Evolutionary conservation across 2,797 vertebrate genomes (phyloP).

Genomic region (Setipinna tenuifilis): DNA sequence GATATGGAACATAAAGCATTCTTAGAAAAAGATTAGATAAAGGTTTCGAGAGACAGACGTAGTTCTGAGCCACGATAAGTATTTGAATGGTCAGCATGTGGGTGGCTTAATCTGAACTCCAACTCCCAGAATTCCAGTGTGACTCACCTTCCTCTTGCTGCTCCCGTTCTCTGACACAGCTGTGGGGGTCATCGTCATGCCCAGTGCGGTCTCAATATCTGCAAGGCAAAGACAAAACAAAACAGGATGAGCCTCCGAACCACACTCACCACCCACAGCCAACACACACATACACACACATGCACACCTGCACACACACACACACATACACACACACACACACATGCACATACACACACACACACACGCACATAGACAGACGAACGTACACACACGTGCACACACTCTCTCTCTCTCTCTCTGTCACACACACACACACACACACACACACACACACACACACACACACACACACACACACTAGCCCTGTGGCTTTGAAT

Average conservation of each 20-base stretch:
- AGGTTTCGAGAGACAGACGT: neutral
- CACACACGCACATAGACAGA: too few species aligned
- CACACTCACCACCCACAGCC: neutral
- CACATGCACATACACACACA: neutral
- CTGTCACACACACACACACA: too few species aligned
- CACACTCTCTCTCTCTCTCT: too few species aligned
- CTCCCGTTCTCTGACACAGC: slow-evolving; percentile 55
- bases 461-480: too few species aligned
- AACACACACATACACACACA: neutral
- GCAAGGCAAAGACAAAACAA: slow-evolving; percentile 50
- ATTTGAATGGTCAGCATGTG: neutral
- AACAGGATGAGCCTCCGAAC: neutral
- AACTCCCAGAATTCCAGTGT: neutral
- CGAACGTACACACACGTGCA: too few species aligned
- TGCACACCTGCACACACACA: neutral
- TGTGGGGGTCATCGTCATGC: slow-evolving; percentile 51
- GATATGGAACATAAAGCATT: too few species aligned
- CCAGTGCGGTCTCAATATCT: slow-evolving; percentile 83
- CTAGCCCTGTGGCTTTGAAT: neutral
- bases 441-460: too few species aligned
- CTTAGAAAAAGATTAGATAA: too few species aligned
- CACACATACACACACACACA: neutral
- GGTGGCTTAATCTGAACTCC: neutral
- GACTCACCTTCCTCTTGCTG: slow-evolving; percentile 76
- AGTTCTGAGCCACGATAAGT: neutral